phyloP scores from a whole-genome alignment of 1,140 invertebrate species.

The Zaprionus davidi region DNA sequence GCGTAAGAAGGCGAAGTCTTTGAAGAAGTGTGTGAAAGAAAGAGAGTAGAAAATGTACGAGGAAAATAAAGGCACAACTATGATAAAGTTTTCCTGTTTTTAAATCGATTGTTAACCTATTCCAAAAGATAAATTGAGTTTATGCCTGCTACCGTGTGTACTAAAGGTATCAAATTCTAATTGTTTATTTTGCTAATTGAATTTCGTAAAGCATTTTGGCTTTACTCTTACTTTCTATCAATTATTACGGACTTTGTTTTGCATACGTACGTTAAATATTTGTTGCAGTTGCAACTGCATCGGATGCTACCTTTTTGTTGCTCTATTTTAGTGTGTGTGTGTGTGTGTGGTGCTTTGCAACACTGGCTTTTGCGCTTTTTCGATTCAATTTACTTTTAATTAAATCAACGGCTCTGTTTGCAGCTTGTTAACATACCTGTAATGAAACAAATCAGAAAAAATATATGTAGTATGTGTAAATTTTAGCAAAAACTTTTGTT shows the following conservation, averaged over 20 bases:
- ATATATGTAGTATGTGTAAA: constrained; percentile 35
- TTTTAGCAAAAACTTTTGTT: constrained; percentile 44
- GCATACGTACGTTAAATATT: constrained; percentile 19
- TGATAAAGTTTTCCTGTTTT: neutral
- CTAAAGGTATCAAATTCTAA: constrained; percentile 1
- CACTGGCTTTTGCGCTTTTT: constrained; percentile 37
- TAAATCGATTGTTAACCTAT: neutral
- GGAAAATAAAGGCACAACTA: too few relatives aligned
- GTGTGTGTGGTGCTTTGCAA: neutral
- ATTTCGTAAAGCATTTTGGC: constrained; percentile 13
- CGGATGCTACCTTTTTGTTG: neutral
- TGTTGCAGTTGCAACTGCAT: neutral
- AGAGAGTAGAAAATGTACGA: neutral
- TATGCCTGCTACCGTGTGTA: neutral
- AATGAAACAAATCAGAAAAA: constrained; percentile 58
- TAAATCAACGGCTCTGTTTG: constrained; percentile 57
- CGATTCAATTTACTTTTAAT: constrained; percentile 49
- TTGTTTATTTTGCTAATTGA: constrained; percentile 34
- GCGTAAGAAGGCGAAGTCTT: neutral
- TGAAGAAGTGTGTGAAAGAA: constrained; percentile 29
- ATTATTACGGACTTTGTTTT: constrained; percentile 16
- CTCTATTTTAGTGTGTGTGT: neutral
- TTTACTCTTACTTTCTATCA: constrained; percentile 23
- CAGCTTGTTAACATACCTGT: constrained; percentile 60
- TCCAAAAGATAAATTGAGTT: neutral